Evolutionary conservation across 2,888 invertebrate species (phyloP).

Genomic region (Hanleya hanleyi): DNA sequence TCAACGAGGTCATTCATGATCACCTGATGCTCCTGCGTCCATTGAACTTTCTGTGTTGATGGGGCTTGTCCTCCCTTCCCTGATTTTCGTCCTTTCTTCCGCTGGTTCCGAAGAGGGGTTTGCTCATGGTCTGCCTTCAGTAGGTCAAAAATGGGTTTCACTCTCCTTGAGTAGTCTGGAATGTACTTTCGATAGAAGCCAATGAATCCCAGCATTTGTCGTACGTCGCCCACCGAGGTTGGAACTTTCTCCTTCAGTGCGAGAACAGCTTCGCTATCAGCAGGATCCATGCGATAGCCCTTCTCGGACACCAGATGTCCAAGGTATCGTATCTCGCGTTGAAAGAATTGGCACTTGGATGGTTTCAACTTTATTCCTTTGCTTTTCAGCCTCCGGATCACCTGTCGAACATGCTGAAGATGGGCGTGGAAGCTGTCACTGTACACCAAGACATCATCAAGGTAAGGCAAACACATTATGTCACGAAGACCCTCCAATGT

Average conservation of each 20-base stretch:
- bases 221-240: not conserved
- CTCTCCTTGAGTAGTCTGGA: too few species aligned
- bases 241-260: not conserved
- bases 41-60: not conserved
- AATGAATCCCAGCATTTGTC: slow-evolving; percentile 11
- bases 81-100: not conserved
- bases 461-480: slow-evolving; percentile 33
- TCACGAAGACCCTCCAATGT: slow-evolving; percentile 26
- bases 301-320: not conserved
- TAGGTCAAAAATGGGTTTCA: too few species aligned
- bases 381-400: not conserved
- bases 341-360: not conserved
- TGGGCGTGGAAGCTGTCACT: slow-evolving; percentile 21
- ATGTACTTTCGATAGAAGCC: not conserved
- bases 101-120: not conserved
- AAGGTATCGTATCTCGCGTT: not conserved
- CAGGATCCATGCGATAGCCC: slow-evolving; percentile 11
- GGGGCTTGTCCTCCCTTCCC: slow-evolving; percentile 1
- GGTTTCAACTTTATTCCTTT: not conserved
- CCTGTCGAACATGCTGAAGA: not conserved
- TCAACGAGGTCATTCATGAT: slow-evolving; percentile 1
- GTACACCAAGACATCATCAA: slow-evolving; percentile 40
- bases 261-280: not conserved
- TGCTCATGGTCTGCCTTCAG: not conserved
- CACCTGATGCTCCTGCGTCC: slow-evolving; percentile 16